Base-by-base conservation (phyloP, 2,113 vertebrate genomes). In the Oriolus oriolus region DNA sequence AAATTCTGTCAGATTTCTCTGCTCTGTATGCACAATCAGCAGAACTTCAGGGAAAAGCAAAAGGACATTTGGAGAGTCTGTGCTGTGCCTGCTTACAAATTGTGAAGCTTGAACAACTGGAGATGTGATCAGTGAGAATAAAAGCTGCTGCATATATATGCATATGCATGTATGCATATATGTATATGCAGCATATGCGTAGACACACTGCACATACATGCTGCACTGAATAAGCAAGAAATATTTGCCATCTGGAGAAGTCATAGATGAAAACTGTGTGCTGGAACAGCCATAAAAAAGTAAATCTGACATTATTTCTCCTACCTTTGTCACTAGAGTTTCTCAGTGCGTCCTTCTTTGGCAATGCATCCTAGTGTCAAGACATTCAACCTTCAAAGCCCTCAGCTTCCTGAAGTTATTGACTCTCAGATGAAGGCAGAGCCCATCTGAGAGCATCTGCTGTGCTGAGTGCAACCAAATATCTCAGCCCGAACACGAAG, bases 231-330 rank as follows among this genome's bases (percentile, higher is more conserved):
- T 59, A 60, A 60, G 57, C 53, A 65, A 87, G 84, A 93, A 71
- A 30, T 83, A 76, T 44, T 47, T 95, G 42, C 73, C 76, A 59
- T 83, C 77, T 87, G 87, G 61, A 88, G 80, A 91, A 96, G 53
- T 69, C 87, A 50, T 90, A 90, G 45, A 69, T 30, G 41, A 59
- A 84, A 93, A 95, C 16, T 10, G 17, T 77, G 75, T 26, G 24
- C 70, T 90, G 76, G 85, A 93, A 79, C 24, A 76, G 31, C 31
- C 74, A 88, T 68, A 91, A 95, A 96, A 52, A 45, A 52, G 30
- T 76, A 94, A 93, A 89, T 30, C 26, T 95, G 91, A 79, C 53
- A 61, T 69, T 56, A 78, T 82, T 92, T 92, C 96, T 90, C 89
- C 94, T 93, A 30, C 37, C 54, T 94, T 89, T 92, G 47, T 49